Base-by-base conservation (phyloP, 2,888 invertebrate genomes). In the Callimorpha dominula region DNA sequence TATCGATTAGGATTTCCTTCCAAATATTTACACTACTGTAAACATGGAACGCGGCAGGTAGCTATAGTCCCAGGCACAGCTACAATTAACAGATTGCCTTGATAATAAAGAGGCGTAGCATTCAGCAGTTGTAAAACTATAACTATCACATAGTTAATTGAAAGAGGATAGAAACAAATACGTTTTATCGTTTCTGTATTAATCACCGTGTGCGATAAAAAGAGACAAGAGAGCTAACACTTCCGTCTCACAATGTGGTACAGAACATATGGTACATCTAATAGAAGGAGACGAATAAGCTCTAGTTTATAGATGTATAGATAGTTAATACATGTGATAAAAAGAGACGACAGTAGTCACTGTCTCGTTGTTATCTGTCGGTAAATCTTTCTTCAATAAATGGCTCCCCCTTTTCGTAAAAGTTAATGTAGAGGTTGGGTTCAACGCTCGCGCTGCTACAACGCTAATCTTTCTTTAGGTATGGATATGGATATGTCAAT, bases 401-500 rank as follows among this genome's bases (percentile, higher is more conserved):
- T n/a, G 20, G 14, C 15, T 15, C 40, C 62, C 60, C 9, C 46
- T 68, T 14, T 60, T 60, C 2, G 1, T 42, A 11, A 66, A 11
- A 4, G 0, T 42, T 65, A 5, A 54, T 11, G 62, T 62, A 62
- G 69, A 50, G 62, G 62, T 50, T 62, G 62, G 65, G 79, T 79
- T 69, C 80, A 85, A 83, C 75, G 76, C 73, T 17, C 49, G 65
- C 63, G 77, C 70, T 60, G 77, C 81, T 77, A 65, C 69, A 89
- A 87, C 82, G 82, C 86, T 72, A 69, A 74, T 89, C 85, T 92
- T 85, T 91, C 88, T 84, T 76, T 94, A 95, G 95, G 95, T 94
- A 88, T 91, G 91, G 94, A 94, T 87, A 87, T 92, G 89, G 93
- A 94, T 87, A 88, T 91, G 89, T 86, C 91, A 86, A 86, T 93